These are phyloP conservation scores for Drymodes brunneopygia DNA, from an alignment of 2,113 vertebrate genomes.

Conservation along the genomic window DNA sequence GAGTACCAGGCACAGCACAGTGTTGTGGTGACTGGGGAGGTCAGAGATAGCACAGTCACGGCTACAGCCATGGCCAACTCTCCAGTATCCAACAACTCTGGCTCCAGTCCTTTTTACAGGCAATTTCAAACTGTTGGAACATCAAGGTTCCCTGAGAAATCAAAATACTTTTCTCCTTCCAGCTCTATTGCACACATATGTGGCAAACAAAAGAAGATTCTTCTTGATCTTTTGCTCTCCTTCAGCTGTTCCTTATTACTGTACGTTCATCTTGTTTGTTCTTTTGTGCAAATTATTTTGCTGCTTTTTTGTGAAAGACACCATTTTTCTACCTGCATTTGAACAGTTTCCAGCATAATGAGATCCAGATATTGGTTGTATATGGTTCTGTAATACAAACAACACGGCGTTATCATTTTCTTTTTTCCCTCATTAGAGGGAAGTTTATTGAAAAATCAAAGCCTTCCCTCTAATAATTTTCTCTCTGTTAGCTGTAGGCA, in stretches of 20 bases:
- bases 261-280: not conserved
- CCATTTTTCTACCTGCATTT: constrained; percentile 7
- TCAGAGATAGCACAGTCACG: not conserved
- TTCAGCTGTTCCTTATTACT: not conserved
- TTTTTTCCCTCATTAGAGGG: not conserved
- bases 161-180: constrained; percentile 11
- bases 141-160: not conserved
- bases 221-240: not conserved
- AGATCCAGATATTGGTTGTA: not conserved
- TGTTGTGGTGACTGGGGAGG: not conserved
- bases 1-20: not conserved
- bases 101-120: not conserved
- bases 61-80: not conserved
- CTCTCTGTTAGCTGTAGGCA: constrained; percentile 44
- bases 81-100: not conserved
- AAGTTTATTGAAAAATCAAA: constrained; percentile 50
- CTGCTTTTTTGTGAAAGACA: not conserved
- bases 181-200: constrained; percentile 8
- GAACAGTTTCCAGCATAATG: not conserved
- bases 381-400: not conserved
- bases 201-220: constrained; percentile 25
- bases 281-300: not conserved
- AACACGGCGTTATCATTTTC: not conserved
- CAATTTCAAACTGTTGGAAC: constrained; percentile 11
- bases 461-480: not conserved